phyloP scores from a whole-genome alignment of 2,888 invertebrate genomes.

The Dynastes grantii region DNA sequence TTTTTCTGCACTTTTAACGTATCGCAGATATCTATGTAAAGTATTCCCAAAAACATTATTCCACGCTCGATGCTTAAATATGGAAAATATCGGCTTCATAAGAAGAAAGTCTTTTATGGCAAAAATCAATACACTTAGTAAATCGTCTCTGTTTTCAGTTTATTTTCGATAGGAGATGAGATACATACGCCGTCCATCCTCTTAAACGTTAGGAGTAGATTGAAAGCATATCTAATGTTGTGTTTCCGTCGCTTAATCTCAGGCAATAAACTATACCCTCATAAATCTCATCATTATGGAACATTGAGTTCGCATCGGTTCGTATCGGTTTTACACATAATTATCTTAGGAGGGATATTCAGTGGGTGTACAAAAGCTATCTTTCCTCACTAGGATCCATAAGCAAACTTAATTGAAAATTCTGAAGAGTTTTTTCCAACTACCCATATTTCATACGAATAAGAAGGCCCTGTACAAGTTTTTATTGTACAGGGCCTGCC shows the following conservation, averaged over 20 bases:
- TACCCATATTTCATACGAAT: no score
- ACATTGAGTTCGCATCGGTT: slow-evolving; percentile 27
- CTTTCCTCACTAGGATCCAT: background rate
- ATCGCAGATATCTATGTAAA: no score
- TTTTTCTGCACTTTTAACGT: no score
- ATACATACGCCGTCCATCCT: no score
- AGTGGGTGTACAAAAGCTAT: slow-evolving; percentile 15
- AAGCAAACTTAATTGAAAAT: background rate
- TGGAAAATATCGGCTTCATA: background rate
- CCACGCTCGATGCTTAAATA: no score
- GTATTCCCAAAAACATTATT: no score
- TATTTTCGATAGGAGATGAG: background rate
- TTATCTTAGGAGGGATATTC: slow-evolving; percentile 22
- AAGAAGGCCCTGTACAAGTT: no score
- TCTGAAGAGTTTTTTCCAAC: no score
- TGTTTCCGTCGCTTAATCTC: slow-evolving; percentile 10
- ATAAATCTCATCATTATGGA: slow-evolving; percentile 37
- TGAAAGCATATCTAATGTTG: slow-evolving; percentile 6
- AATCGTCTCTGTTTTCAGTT: background rate
- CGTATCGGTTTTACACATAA: slow-evolving; percentile 23
- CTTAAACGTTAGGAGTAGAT: no score
- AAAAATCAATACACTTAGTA: background rate
- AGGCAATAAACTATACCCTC: slow-evolving; percentile 5
- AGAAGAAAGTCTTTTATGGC: background rate
- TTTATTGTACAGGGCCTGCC: no score